Conservation (phyloP, 2,113 vertebrate species). For the Eublepharis macularius region DNA sequence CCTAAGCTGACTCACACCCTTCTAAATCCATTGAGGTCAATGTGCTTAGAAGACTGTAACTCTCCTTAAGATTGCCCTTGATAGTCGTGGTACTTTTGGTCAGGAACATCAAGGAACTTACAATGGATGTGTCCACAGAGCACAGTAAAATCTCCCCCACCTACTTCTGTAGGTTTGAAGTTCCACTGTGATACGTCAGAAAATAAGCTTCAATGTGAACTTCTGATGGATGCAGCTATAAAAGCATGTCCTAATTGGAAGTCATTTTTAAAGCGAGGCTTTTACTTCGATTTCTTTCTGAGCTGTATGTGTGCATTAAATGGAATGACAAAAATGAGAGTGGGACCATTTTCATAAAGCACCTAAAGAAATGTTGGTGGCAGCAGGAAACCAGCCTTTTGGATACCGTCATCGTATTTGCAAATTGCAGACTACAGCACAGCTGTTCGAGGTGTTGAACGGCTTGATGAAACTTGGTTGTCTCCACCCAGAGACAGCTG, state of each 20-base stretch:
- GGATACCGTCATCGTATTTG: background rate
- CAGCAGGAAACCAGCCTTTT: background rate
- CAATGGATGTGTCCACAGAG: background rate
- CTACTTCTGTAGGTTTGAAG: background rate
- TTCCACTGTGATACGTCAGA: background rate
- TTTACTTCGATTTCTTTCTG: background rate
- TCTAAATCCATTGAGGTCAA: too few species aligned
- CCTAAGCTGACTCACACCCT: too few species aligned
- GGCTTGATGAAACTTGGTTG: slow-evolving; percentile 1
- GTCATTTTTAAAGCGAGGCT: background rate
- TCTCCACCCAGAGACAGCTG: background rate
- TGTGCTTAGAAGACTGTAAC: too few species aligned
- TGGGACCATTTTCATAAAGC: background rate
- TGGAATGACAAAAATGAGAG: background rate
- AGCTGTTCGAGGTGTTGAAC: slow-evolving; percentile 7
- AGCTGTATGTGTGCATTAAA: background rate
- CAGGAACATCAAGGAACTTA: background rate
- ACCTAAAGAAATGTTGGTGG: background rate
- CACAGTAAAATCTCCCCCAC: background rate
- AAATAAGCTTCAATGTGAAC: background rate
- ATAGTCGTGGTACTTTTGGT: too few species aligned
- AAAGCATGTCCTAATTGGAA: background rate
- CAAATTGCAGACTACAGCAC: background rate
- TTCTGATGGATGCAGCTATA: background rate
- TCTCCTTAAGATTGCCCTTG: too few species aligned